Evolutionary conservation across 2,113 vertebrate genomes (phyloP).

Genomic region (Galeopterus variegatus): DNA sequence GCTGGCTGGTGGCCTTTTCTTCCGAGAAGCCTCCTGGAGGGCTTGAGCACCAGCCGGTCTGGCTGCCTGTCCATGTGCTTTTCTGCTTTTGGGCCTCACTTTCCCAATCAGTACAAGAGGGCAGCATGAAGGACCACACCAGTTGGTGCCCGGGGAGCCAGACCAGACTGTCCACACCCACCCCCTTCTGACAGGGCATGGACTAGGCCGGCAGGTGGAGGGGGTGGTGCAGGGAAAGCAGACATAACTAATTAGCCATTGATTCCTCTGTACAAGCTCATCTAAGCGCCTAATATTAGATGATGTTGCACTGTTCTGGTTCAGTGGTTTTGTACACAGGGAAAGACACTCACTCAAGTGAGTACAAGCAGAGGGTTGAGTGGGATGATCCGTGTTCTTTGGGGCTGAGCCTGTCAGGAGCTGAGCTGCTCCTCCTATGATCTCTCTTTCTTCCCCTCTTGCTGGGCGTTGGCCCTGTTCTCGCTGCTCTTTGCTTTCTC

Average conservation of each 20-base stretch:
- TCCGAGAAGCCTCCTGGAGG: background rate
- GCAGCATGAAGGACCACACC: background rate
- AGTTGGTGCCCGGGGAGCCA: background rate
- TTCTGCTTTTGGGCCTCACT: background rate
- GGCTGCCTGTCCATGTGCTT: background rate
- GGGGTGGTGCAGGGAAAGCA: background rate
- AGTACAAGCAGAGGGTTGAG: background rate
- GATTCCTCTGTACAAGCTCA: background rate
- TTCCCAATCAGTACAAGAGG: background rate
- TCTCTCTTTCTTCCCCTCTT: background rate
- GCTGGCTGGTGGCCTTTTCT: background rate
- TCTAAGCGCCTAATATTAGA: accelerated
- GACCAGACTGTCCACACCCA: background rate
- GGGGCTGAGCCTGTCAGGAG: background rate
- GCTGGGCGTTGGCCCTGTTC: background rate
- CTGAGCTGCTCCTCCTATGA: background rate
- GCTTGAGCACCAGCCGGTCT: background rate
- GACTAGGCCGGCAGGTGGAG: background rate
- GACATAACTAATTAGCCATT: background rate
- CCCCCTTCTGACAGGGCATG: background rate
- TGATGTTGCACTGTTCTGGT: no score
- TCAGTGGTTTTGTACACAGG: background rate
- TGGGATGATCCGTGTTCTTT: background rate
- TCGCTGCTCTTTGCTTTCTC: background rate
- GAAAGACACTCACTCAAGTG: background rate